Base-by-base conservation (phyloP, 2,888 invertebrate genomes). In the Drosophila fulvimacula region DNA sequence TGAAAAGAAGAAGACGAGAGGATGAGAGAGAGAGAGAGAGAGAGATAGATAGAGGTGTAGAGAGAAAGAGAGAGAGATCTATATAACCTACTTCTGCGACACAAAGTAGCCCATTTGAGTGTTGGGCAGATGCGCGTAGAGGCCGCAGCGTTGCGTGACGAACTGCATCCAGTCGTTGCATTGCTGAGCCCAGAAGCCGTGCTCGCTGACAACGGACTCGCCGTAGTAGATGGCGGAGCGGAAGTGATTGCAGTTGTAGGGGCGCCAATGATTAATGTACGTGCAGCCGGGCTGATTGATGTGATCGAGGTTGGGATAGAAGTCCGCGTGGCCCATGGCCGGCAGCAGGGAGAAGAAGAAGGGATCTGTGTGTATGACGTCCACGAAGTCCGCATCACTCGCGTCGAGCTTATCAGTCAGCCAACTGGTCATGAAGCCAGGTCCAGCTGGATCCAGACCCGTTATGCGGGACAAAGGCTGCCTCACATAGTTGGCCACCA, bases 371-470 rank as follows among this genome's bases (percentile, higher is more conserved):
- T 95, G 95, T 11, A 95, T 93, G 1, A 94, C 93, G 78, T 95
- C 95, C 0, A 95, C 95, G 73, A 94, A 94, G 1, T 93, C 91
- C 0, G 95, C 95, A 85, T 95, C 95, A 1, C 90, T 90, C 9
- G 91, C 77, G 82, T 95, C 95, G n/a, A 95, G 78, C 80, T 94
- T 94, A 39, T 92, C 93, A 0, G 90, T 90, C 0, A 70, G 67
- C 58, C 93, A 92, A 0, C 83, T 89, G 0, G 93, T 93, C 11
- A 93, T 93, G 75, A 95, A 95, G 0, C 95, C 88, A 0, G 95
- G 95, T 73, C 94, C 90, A 0, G 95, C 95, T 0, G 95, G 95
- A 89, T 95, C 95, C 7, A 95, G 90, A 2, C 94, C 95, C 39
- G 95, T 94, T 30, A 95, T 93, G 56, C 95, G 92, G 0, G 92